Evolutionary conservation across 2,113 vertebrate genomes (phyloP).

Genomic region (Delphinus delphis): DNA sequence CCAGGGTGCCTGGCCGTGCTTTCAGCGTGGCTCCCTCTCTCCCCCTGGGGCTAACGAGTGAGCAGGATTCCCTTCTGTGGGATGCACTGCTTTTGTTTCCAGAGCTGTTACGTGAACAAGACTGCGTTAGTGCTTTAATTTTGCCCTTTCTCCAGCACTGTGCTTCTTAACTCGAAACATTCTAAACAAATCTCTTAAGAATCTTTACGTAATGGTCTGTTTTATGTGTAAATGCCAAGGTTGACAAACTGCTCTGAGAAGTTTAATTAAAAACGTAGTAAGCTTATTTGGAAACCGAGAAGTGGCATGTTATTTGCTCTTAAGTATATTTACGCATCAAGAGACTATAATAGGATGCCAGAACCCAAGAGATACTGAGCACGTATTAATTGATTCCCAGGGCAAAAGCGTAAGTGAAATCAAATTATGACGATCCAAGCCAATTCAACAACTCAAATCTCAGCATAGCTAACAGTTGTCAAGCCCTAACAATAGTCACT

Average conservation of each 20-base stretch:
- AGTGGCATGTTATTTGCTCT: conserved; percentile 55
- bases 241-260: conserved; percentile 60
- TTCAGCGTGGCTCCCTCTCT: background rate
- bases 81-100: background rate
- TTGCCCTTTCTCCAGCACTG: conserved; percentile 6
- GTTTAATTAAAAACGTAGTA: conserved; percentile 63
- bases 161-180: background rate
- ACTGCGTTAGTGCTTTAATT: background rate
- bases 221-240: conserved; percentile 67
- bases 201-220: conserved; percentile 49
- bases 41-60: fast-evolving
- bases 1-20: background rate
- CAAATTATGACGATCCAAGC: background rate
- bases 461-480: background rate
- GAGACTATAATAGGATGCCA: background rate
- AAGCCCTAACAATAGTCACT: background rate
- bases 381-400: conserved; percentile 4
- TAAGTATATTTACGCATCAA: conserved; percentile 52
- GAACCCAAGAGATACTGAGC: conserved; percentile 26
- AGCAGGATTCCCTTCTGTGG: background rate
- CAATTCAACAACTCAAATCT: background rate
- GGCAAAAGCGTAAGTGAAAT: background rate
- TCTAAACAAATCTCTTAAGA: conserved; percentile 58
- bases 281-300: conserved; percentile 56
- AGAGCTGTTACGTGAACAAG: background rate